Percentiles rank a stretch among this genome's conserved stretches.
These are phyloP conservation scores for Synanthedon andrenaeformis DNA, from an alignment of 2,888 invertebrate genomes.

Conservation along the genomic window DNA sequence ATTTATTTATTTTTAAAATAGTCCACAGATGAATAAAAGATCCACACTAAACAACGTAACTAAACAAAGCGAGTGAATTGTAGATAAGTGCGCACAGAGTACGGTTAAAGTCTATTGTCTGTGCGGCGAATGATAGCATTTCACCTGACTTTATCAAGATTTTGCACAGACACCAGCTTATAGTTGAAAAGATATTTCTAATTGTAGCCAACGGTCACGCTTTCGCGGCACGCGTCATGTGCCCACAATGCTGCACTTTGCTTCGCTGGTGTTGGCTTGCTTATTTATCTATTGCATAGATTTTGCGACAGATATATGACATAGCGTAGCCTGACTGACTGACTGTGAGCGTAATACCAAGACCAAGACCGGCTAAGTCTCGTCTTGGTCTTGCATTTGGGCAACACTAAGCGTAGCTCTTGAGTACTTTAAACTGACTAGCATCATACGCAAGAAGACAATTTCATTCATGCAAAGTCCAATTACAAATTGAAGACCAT, in stretches of 20 bases:
- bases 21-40: neutral
- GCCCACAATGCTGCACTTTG: neutral
- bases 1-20: too few species aligned
- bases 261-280: neutral
- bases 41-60: neutral
- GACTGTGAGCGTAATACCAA: too few species aligned
- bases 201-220: constrained; percentile 36
- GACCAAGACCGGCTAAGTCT: too few species aligned
- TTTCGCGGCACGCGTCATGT: constrained; percentile 18
- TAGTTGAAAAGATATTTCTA: constrained; percentile 17
- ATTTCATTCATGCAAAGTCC: too few species aligned
- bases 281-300: too few species aligned
- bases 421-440: too few species aligned
- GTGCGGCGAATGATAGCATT: constrained; percentile 31
- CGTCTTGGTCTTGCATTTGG: too few species aligned
- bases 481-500: too few species aligned
- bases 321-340: too few species aligned
- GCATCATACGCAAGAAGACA: too few species aligned
- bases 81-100: constrained; percentile 4
- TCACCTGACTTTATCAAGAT: constrained; percentile 37
- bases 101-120: constrained; percentile 22
- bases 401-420: too few species aligned
- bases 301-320: too few species aligned
- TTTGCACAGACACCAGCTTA: neutral
- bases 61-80: constrained; percentile 14